phyloP scores from a whole-genome alignment of 2,113 vertebrate genomes.

The Catharus bicknelli region DNA sequence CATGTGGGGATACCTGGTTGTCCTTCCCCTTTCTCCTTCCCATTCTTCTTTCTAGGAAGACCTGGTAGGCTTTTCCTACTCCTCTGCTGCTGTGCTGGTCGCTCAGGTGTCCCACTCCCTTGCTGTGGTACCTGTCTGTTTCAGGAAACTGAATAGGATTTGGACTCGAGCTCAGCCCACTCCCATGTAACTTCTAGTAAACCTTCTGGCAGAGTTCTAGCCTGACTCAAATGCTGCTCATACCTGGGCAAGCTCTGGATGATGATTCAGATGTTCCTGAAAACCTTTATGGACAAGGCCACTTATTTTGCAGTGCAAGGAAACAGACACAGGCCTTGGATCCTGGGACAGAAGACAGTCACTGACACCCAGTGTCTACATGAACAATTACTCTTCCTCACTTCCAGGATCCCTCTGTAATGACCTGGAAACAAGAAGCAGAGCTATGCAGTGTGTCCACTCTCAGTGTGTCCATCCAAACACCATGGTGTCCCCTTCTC shows the following conservation, averaged over 20 bases:
- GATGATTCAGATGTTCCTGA: neutral
- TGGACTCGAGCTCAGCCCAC: neutral
- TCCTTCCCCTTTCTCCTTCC: neutral
- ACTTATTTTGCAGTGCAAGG: neutral
- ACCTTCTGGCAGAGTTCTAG: neutral
- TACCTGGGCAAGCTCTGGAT: neutral
- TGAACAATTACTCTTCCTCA: accelerated
- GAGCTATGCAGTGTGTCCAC: neutral
- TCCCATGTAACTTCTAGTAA: accelerated
- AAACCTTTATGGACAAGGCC: neutral
- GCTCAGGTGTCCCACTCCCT: accelerated
- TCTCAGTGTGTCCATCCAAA: accelerated
- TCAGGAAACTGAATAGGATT: neutral
- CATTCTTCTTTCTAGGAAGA: neutral
- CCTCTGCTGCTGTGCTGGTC: neutral
- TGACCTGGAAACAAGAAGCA: neutral
- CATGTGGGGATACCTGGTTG: accelerated
- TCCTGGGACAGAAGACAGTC: neutral
- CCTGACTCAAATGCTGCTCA: neutral
- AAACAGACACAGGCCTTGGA: neutral
- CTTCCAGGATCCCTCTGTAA: neutral
- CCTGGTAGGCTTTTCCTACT: neutral
- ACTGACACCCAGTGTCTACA: neutral
- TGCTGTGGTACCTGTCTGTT: neutral
- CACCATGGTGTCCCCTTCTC: neutral